Evolutionary conservation across 2,797 vertebrate species (phyloP).

Genomic region (Phaenicophaeus curvirostris): DNA sequence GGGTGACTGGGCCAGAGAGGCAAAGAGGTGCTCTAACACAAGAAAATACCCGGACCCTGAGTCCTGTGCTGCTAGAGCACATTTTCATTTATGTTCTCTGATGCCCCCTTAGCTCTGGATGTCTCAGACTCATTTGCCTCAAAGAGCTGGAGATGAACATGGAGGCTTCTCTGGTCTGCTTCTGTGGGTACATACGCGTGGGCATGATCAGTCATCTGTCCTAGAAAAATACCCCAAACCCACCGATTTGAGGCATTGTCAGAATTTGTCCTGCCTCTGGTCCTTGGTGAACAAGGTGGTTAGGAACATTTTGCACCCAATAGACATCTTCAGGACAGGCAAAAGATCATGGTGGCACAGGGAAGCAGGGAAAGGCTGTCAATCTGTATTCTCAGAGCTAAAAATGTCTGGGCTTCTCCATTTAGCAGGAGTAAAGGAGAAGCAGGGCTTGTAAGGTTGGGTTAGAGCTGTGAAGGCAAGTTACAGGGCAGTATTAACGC

Average conservation of each 20-base stretch:
- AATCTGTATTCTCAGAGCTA: not conserved
- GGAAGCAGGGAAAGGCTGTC: not conserved
- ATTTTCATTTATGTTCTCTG: not conserved
- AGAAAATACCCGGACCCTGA: not conserved
- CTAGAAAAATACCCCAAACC: not conserved
- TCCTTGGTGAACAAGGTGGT: accelerated
- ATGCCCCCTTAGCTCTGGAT: not conserved
- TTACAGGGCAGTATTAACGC: not conserved
- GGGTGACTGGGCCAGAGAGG: not conserved
- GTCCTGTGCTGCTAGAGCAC: not conserved
- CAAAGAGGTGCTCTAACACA: not conserved
- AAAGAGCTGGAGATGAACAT: not conserved
- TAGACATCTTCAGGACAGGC: not conserved
- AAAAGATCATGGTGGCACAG: not conserved
- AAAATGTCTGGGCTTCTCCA: not conserved
- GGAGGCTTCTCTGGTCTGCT: not conserved
- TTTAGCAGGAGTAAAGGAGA: not conserved
- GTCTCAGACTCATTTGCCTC: not conserved
- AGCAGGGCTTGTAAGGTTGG: not conserved
- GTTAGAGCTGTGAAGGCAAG: not conserved
- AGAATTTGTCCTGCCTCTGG: not conserved
- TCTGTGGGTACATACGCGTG: accelerated
- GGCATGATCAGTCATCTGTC: not conserved
- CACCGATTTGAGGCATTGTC: not conserved
- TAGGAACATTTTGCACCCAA: not conserved